Percentiles rank a stretch among this genome's conserved stretches.
Conservation (phyloP, 1,140 invertebrate species). For the Drosophila chauvacae region DNA sequence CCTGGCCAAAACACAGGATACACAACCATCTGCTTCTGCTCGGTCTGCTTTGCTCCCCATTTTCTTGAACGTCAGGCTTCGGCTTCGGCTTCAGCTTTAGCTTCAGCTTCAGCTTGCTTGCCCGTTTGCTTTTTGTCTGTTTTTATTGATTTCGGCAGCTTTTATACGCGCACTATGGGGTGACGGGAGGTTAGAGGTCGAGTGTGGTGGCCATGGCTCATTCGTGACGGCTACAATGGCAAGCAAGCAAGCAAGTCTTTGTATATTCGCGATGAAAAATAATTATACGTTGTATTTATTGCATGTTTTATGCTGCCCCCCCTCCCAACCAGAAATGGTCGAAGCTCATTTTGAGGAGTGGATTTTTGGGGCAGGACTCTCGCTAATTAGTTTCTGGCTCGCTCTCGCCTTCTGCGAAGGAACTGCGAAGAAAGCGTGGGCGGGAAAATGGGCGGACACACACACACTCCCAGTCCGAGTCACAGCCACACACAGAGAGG, state of each 20-base stretch:
- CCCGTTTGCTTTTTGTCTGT: constrained; percentile 66
- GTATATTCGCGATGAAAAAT: constrained; percentile 31
- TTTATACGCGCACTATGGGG: constrained; percentile 48
- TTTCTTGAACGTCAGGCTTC: constrained; percentile 20
- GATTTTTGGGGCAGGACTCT: constrained; percentile 24
- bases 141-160: constrained; percentile 76
- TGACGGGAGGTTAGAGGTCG: constrained; percentile 12
- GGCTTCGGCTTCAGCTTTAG: constrained; percentile 4
- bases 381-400: constrained; percentile 27
- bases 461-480: background rate
- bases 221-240: constrained; percentile 66
- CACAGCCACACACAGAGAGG: constrained; percentile 15
- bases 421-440: constrained; percentile 16
- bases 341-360: constrained; percentile 9
- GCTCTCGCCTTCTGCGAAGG: constrained; percentile 6
- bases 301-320: constrained; percentile 16
- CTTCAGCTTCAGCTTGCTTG: constrained; percentile 32
- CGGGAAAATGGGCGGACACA: constrained; percentile 8
- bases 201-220: constrained; percentile 52
- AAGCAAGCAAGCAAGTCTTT: constrained; percentile 59
- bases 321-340: background rate
- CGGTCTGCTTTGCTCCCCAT: constrained; percentile 12
- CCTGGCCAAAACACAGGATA: constrained; percentile 44
- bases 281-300: constrained; percentile 33
- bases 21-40: constrained; percentile 22